Conservation (phyloP, 2,888 invertebrate species). For the Cephus spinipes region DNA sequence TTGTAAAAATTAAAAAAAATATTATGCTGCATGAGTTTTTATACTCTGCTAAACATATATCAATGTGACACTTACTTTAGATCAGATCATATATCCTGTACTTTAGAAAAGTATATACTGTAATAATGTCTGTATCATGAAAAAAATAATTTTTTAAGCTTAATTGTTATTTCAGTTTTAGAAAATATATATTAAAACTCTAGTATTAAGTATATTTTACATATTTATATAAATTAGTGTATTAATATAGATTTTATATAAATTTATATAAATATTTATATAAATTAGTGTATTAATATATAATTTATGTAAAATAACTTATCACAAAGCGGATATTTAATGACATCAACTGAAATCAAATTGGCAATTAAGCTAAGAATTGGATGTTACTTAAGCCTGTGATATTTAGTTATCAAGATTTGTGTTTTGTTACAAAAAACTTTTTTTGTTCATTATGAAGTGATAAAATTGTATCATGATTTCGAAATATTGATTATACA, state of each 20-base stretch:
- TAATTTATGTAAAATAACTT: neutral
- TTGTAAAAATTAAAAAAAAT: neutral
- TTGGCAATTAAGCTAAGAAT: neutral
- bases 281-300: too few species aligned
- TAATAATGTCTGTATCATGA: too few species aligned
- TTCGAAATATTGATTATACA: neutral
- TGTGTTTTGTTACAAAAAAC: neutral
- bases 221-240: neutral
- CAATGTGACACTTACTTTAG: neutral
- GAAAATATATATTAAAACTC: neutral
- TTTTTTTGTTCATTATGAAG: neutral
- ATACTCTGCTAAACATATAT: neutral
- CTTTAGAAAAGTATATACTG: neutral
- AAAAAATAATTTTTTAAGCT: neutral
- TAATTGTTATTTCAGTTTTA: neutral
- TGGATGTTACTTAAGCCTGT: too few species aligned
- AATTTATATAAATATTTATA: too few species aligned
- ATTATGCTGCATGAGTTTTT: neutral
- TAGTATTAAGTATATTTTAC: neutral
- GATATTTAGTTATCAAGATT: too few species aligned
- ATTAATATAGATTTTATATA: neutral
- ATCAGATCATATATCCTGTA: neutral
- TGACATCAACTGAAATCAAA: neutral
- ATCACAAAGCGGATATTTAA: neutral
- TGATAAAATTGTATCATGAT: neutral